phyloP scores from a whole-genome alignment of 2,113 vertebrate genomes.

The Phalacrocorax aristotelis region DNA sequence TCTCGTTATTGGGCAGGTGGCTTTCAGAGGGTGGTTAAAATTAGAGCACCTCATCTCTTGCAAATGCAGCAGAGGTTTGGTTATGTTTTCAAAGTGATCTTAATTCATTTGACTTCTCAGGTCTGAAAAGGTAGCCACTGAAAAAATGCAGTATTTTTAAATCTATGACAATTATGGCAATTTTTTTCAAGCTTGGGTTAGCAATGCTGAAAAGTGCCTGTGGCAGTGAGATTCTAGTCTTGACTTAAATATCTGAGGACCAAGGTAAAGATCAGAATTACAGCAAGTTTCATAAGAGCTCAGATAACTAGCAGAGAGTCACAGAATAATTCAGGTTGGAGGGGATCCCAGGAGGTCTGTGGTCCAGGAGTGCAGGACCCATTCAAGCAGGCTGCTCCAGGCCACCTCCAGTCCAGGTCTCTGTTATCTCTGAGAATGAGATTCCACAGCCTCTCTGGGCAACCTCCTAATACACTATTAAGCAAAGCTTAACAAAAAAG shows the following conservation, averaged over 20 bases:
- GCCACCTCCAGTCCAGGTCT: not conserved
- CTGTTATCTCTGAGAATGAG: not conserved
- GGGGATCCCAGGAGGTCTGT: not conserved
- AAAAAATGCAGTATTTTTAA: not conserved
- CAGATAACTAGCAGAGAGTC: not conserved
- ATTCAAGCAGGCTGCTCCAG: not conserved
- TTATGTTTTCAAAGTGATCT: not conserved
- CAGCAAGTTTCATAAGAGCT: not conserved
- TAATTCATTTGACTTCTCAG: not conserved
- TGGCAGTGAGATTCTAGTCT: not conserved
- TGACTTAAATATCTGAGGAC: not conserved
- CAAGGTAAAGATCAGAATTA: not conserved
- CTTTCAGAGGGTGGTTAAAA: not conserved
- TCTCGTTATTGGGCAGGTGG: not conserved
- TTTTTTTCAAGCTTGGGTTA: not conserved
- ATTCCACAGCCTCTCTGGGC: not conserved
- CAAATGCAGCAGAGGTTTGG: not conserved
- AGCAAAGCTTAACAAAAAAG: not conserved
- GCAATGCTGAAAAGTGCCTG: not conserved
- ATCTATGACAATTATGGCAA: not conserved
- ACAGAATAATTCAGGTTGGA: not conserved
- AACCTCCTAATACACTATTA: not conserved
- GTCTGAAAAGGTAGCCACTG: not conserved
- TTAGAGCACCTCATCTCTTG: not conserved
- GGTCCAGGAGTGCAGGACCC: not conserved